These are phyloP conservation scores for Nomada ferruginata DNA, from an alignment of 2,888 invertebrate species.

Conservation along the genomic window DNA sequence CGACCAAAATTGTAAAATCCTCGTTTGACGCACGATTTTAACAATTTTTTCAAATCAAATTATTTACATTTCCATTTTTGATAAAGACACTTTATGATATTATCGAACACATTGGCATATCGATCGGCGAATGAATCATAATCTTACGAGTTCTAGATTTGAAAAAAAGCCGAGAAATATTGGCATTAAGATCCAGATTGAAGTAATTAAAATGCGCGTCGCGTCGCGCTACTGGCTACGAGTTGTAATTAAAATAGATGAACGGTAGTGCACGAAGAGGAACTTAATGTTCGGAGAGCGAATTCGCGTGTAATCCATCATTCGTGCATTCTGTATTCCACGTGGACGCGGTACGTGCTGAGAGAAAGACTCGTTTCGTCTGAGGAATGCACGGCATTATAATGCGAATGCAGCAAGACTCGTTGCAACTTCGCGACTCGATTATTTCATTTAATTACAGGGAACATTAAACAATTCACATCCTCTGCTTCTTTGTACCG, in stretches of 20 bases:
- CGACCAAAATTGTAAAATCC: background rate
- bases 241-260: conserved; percentile 33
- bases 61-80: no score
- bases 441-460: conserved; percentile 70
- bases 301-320: conserved; percentile 49
- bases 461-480: conserved; percentile 56
- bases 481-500: conserved; percentile 25
- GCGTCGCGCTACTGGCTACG: background rate
- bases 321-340: conserved; percentile 45
- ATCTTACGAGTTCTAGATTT: no score
- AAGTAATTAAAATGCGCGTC: conserved; percentile 21
- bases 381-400: conserved; percentile 70
- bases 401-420: conserved; percentile 64
- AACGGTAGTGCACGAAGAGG: conserved; percentile 33
- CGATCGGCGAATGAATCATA: no score
- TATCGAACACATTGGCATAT: no score
- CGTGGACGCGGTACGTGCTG: conserved; percentile 41
- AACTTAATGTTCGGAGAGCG: conserved; percentile 13
- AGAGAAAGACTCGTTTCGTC: conserved; percentile 67
- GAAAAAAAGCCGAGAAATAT: no score
- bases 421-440: conserved; percentile 59
- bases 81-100: no score
- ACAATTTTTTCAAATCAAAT: background rate
- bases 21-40: background rate
- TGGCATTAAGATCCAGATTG: background rate